Evolutionary conservation across 1,140 invertebrate genomes (phyloP).

Genomic region (Meloidogyne hapla): DNA sequence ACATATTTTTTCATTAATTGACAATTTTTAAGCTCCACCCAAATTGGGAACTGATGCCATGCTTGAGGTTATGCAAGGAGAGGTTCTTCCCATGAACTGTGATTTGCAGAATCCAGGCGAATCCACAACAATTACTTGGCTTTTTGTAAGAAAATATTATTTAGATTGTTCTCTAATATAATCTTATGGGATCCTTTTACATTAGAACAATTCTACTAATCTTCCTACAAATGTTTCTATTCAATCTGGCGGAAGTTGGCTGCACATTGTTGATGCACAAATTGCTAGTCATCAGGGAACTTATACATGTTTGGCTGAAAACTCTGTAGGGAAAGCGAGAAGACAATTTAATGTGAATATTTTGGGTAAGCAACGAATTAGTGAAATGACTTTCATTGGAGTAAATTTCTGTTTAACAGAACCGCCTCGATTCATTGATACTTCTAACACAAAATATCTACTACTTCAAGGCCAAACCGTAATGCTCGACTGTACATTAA

Average conservation of each 20-base stretch:
- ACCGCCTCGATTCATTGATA: constrained; percentile 54
- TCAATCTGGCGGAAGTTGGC: neutral
- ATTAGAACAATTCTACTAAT: constrained; percentile 49
- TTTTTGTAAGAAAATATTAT: constrained; percentile 49
- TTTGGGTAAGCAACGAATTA: too few species aligned
- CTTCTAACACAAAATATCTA: constrained; percentile 52
- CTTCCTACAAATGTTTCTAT: constrained; percentile 27
- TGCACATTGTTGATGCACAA: constrained; percentile 13
- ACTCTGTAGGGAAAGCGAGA: constrained; percentile 17
- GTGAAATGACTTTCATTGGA: too few species aligned
- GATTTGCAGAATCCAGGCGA: constrained; percentile 50
- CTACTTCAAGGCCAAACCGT: constrained; percentile 65
- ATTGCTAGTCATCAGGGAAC: constrained; percentile 6
- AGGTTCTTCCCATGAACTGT: constrained; percentile 50
- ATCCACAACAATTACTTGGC: constrained; percentile 51
- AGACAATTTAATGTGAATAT: constrained; percentile 15
- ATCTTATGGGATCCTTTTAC: neutral
- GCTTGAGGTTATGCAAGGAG: constrained; percentile 45
- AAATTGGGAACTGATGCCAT: constrained; percentile 43
- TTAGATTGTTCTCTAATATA: neutral
- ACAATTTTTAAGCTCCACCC: constrained; percentile 48
- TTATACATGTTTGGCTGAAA: constrained; percentile 15
- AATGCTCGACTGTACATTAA: constrained; percentile 66
- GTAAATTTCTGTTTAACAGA: too few species aligned
- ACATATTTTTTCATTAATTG: neutral